Base-by-base conservation (phyloP, 64 coral and sea anemone genomes). In the Orbicella faveolata region DNA sequence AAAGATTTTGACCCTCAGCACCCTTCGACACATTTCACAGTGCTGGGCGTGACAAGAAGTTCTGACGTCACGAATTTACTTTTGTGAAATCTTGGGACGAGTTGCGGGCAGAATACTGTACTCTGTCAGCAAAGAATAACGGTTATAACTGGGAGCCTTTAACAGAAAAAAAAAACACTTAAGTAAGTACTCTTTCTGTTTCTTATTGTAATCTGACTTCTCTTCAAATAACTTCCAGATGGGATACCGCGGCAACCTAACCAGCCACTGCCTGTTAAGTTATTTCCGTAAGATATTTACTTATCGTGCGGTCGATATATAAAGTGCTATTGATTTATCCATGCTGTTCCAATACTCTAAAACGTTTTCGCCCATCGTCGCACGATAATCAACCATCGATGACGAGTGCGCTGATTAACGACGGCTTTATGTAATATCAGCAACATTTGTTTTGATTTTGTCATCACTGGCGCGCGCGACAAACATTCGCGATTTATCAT, bases 261-360 rank as follows among this genome's bases (percentile, higher is more conserved):
- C 25, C 0, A 7, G 17, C 33, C 61, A 13, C 18, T 41, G 80
- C 6, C 34, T 66, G 34, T 66, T 34, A 34, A 11, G 63, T 39
- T 36, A 84, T 84, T 52, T 72, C 82, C 82, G 82, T 85, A 8
- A 72, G 53, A 26, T 73, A 68, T 67, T 84, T 84, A 84, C 63
- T 26, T 70, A 20, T n/a, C 65, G 23, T 68, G 21, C 65, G 65
- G 65, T 68, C 65, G 65, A 68, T n/a, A 23, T 26, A n/a, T n/a
- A n/a, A 23, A 25, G 20, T n/a, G 0, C 18, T 70, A 25, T n/a
- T 70, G 21, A 11, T 70, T 26, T 70, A n/a, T 1, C 67, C 25
- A 26, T 26, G 21, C 21, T 21, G 67, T 70, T 70, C 67, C 30
- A 23, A 33, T 23, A n/a, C 67, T n/a, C 9, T n/a, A 30, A 9